Percentiles rank a stretch among this genome's conserved stretches.
These are phyloP conservation scores for Hypocryptadius cinnamomeus DNA, from an alignment of 2,113 vertebrate species.

Conservation along the genomic window DNA sequence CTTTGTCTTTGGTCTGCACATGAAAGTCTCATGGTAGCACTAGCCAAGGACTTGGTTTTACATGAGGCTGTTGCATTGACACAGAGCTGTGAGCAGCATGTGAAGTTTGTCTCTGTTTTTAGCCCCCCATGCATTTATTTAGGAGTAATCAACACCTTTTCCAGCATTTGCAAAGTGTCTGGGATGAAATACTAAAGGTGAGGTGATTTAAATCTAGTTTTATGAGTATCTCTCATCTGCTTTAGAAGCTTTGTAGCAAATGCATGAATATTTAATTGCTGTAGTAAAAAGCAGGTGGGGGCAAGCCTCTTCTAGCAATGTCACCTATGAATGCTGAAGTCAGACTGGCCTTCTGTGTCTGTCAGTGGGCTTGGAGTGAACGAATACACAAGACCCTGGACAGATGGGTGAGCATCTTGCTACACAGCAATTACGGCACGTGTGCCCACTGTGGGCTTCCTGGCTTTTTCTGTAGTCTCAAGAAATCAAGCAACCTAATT, in stretches of 20 bases:
- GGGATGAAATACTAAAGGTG: background rate
- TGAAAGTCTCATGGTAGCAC: background rate
- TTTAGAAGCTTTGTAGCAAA: background rate
- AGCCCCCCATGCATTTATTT: background rate
- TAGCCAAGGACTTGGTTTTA: background rate
- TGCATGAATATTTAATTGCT: background rate
- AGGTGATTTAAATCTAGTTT: background rate
- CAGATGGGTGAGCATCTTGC: background rate
- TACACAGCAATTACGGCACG: accelerated
- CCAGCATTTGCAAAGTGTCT: background rate
- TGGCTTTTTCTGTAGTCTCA: background rate
- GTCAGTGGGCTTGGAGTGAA: background rate
- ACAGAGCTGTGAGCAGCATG: background rate
- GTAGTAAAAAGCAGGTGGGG: background rate
- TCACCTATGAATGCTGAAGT: background rate
- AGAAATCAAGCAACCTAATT: background rate
- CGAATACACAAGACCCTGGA: background rate
- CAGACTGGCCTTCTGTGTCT: background rate
- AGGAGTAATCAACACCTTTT: background rate
- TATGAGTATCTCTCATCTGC: background rate
- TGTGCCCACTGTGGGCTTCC: background rate
- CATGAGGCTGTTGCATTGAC: background rate
- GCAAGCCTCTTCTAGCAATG: background rate
- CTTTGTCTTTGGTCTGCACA: background rate
- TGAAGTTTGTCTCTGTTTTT: background rate